A percentile compares a stretch with the other conserved stretches of the same genome.
These are phyloP conservation scores for Lepidocolaptes lacrymiger DNA, from an alignment of 2,797 vertebrate species.

Conservation along the genomic window DNA sequence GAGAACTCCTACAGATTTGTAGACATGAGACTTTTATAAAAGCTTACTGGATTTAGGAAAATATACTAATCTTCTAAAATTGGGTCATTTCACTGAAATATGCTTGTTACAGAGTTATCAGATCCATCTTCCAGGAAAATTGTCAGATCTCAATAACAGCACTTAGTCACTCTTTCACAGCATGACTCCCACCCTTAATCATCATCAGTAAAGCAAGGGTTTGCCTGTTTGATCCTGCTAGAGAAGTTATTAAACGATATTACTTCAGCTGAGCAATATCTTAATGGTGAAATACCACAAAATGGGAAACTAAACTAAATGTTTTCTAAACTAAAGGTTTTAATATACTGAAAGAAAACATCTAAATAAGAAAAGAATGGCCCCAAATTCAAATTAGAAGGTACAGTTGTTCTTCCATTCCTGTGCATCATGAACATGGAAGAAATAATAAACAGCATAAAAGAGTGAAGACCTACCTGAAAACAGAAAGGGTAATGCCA, in stretches of 20 bases:
- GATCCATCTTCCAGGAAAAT: conserved; percentile 45
- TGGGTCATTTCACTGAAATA: conserved; percentile 48
- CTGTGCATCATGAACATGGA: not conserved
- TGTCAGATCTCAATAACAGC: conserved; percentile 10
- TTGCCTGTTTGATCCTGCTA: conserved; percentile 17
- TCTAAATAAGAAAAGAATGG: not conserved
- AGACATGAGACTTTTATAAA: conserved; percentile 17
- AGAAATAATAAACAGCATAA: not conserved
- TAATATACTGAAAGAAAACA: not conserved
- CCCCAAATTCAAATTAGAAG: not conserved
- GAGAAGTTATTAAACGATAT: not conserved
- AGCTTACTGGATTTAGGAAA: conserved; percentile 35
- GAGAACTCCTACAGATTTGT: not conserved
- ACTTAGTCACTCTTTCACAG: conserved; percentile 30
- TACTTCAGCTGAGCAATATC: not conserved
- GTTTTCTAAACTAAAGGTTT: not conserved
- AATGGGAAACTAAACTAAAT: not conserved
- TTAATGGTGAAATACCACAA: not conserved
- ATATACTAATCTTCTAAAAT: conserved; percentile 52
- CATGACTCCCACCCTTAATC: conserved; percentile 28
- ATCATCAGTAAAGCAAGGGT: not conserved
- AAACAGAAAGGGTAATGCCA: not conserved
- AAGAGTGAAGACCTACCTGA: not conserved
- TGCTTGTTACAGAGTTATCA: conserved; percentile 39
- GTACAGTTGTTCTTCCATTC: not conserved